Percentiles rank a stretch among this genome's conserved stretches.
Conservation (phyloP, 2,797 vertebrate genomes). For the Sebastes minor region DNA sequence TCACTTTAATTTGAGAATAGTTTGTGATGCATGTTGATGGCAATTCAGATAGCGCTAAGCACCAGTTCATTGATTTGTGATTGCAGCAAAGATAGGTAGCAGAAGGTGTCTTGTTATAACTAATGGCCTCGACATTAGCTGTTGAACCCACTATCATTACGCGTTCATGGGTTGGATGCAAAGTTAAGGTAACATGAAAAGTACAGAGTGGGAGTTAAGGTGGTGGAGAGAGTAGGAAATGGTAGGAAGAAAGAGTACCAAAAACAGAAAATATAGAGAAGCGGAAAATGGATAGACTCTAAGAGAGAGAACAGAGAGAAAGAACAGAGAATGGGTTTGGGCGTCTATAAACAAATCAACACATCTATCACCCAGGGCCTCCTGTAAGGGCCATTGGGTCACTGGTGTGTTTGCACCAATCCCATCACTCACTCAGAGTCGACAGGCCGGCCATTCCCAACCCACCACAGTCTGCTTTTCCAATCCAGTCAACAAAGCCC, state of each 20-base stretch:
- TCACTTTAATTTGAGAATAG: neutral
- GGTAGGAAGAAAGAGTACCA: neutral
- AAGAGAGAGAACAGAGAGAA: conserved; percentile 41
- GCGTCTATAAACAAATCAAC: conserved; percentile 83
- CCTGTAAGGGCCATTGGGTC: conserved; percentile 81
- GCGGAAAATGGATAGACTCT: conserved; percentile 43
- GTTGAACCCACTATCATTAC: conserved; percentile 17
- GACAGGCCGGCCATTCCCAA: conserved; percentile 77
- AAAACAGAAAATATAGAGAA: conserved; percentile 16
- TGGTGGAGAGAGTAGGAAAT: neutral
- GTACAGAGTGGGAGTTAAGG: neutral
- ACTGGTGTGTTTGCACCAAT: conserved; percentile 81
- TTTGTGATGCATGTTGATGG: neutral
- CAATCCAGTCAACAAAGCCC: conserved; percentile 85
- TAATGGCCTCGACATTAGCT: conserved; percentile 20
- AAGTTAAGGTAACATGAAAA: conserved; percentile 38
- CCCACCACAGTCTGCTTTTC: conserved; percentile 78
- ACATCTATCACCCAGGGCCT: conserved; percentile 83
- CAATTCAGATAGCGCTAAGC: neutral
- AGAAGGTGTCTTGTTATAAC: conserved; percentile 5
- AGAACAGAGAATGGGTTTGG: conserved; percentile 61
- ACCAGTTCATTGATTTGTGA: neutral
- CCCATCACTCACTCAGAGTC: conserved; percentile 83
- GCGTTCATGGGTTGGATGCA: neutral
- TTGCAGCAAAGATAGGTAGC: neutral